Evolutionary conservation across 2,113 vertebrate species (phyloP).

Genomic region (Sorex araneus): DNA sequence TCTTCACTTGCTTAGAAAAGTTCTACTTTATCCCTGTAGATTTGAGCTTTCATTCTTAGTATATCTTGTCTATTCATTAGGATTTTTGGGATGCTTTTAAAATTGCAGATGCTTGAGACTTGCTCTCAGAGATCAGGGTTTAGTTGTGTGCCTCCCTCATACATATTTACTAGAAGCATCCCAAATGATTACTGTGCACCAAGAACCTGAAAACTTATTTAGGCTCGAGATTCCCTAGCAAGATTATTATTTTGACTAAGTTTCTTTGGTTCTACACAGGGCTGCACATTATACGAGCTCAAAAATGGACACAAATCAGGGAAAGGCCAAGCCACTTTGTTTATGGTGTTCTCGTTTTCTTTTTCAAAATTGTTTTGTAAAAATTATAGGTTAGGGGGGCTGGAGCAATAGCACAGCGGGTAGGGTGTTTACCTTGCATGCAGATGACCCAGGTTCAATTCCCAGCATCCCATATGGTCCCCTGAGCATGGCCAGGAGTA

Average conservation of each 20-base stretch:
- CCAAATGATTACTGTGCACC: neutral
- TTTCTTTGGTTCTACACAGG: neutral
- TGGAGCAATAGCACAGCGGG: no score
- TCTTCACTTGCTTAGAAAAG: neutral
- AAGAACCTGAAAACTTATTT: neutral
- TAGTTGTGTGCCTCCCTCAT: neutral
- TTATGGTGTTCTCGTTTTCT: neutral
- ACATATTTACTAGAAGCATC: neutral
- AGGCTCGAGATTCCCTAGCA: neutral
- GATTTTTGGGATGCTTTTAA: neutral
- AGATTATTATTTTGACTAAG: neutral
- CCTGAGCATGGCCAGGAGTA: no score
- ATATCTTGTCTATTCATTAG: neutral
- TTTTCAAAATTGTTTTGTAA: conserved; percentile 31
- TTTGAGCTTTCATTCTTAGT: neutral
- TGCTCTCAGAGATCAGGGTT: neutral
- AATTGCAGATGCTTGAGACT: neutral
- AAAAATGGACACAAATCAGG: conserved; percentile 3
- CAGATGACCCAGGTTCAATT: no score
- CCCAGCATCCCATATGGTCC: no score
- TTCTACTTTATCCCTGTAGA: neutral
- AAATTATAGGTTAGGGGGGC: conserved; percentile 5
- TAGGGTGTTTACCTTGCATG: no score
- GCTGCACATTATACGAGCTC: neutral
- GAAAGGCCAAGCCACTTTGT: neutral